These are phyloP conservation scores for Vanessa atalanta DNA, from an alignment of 1,140 invertebrate genomes.

Conservation along the genomic window DNA sequence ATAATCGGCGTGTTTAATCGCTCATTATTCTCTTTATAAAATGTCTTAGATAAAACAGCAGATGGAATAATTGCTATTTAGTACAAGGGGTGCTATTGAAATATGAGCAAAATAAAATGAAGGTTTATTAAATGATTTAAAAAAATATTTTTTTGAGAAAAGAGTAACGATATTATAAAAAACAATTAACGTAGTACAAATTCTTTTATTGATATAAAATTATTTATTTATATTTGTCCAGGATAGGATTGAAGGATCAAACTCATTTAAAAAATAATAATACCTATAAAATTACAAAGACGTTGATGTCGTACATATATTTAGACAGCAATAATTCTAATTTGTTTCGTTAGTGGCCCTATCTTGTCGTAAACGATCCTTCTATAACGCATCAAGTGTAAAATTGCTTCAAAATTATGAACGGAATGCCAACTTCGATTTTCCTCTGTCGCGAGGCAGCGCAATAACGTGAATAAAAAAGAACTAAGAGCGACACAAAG, in stretches of 20 bases:
- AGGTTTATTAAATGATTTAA: too few relatives aligned
- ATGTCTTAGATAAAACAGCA: too few relatives aligned
- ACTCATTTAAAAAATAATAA: neutral
- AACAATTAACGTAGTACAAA: too few relatives aligned
- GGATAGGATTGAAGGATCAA: neutral
- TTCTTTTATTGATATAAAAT: too few relatives aligned
- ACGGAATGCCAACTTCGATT: constrained; percentile 35
- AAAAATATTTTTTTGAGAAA: too few relatives aligned
- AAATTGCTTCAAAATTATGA: constrained; percentile 22
- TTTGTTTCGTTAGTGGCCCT: neutral
- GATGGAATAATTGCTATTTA: too few relatives aligned
- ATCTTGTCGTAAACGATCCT: neutral
- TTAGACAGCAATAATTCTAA: neutral
- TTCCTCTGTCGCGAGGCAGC: constrained; percentile 35
- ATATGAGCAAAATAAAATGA: too few relatives aligned
- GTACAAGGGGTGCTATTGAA: too few relatives aligned
- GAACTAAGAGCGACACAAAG: constrained; percentile 53
- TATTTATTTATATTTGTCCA: too few relatives aligned
- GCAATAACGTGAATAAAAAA: constrained; percentile 49
- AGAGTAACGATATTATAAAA: too few relatives aligned
- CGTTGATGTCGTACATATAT: constrained; percentile 9
- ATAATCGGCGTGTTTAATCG: too few relatives aligned
- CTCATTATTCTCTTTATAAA: too few relatives aligned
- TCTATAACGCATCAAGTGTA: neutral
- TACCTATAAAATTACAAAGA: neutral